Evolutionary conservation across 2,113 vertebrate species (phyloP), one percentile per base, ranked within the genome.

Genomic region (Melanotaenia duboulayi): DNA sequence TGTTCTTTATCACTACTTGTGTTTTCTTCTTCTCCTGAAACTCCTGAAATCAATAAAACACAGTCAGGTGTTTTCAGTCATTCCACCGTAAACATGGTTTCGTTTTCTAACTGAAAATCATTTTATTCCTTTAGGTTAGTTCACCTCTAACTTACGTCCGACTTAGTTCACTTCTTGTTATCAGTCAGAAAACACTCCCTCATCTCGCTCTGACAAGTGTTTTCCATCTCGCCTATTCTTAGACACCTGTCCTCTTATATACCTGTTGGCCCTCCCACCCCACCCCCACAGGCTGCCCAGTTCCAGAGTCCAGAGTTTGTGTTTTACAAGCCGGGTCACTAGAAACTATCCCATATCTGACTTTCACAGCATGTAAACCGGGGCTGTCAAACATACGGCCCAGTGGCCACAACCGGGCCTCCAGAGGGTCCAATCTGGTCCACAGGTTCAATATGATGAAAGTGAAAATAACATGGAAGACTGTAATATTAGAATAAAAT

Each of bases 161-260:
- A 49, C 20, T 52, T 24, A 42, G 48, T 11, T 28, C 25, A 37
- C 13, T 10, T 16, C 44, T 10, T 17, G 48, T 73, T 60, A 58
- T 78, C 49, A 59, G 65, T 20, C 58, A 16, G 4, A 8, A n/a
- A 68, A 56, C 14, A 63, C 62, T 71, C 24, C 52, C 35, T 84
- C 50, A 62, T 60, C 39, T 24, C 42, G 63, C 48, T 44, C 17
- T 24, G n/a, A 35, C 37, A 0, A 24, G 23, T 54, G n/a, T 11
- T 22, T 39, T 79, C 23, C 52, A 17, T 71, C 40, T 67, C 56
- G 76, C 19, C 90, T 94, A 93, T 93, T 93, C 82, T 92, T 90
- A 80, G 92, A 28, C 10, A 22, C 81, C 59, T 11, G 13, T 46
- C n/a, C 48, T 62, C 67, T 90, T 93, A 87, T 92, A 93, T 92